Evolutionary conservation across 1,140 invertebrate genomes (phyloP), one percentile per base, ranked within the genome.

Genomic region (Paramacrobiotus metropolitanus): DNA sequence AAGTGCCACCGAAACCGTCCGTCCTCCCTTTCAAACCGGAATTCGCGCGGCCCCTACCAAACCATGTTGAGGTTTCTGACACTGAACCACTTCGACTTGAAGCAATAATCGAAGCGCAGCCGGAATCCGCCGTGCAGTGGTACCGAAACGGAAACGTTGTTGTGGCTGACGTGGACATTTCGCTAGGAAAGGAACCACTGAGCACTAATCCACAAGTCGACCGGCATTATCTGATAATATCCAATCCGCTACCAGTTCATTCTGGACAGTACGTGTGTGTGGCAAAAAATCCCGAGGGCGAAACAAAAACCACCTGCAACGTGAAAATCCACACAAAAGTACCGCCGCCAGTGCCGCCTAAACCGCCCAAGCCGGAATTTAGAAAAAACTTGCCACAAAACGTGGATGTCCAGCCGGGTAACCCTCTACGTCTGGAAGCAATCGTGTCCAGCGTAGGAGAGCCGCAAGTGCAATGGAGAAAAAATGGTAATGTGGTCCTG

Each of bases 211-310:
- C 48, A 20, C 48, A 55, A 55, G 48, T 55, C 24, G 48, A 55
- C 15, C 15, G 24, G 9, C 48, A 55, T 28, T 24, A 24, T 28
- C 77, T 96, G 61, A 90, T 94, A 71, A 85, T 96, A 67, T 75
- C 94, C 9, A 93, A 93, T 71, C 82, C 85, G 1, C 93, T 91
- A 71, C 78, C 86, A 59, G 90, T 95, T 76, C 91, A 95, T 73
- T 84, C 84, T 63, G 87, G 88, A 63, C 89, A 86, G 18, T 95
- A 95, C 72, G 87, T 88, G 78, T 92, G 88, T 76, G 85, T 85
- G 64, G 91, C 91, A 31, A 89, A 83, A 3, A 95, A 95, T 71
- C 74, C 82, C 62, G 78, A 86, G 66, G 92, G 91, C 61, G 86
- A 92, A 79, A 87, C 87, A 64, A 83, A 88, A 31, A 93, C 92